These are phyloP conservation scores for Chloroceryle amazona DNA, from an alignment of 2,797 vertebrate genomes.

Conservation along the genomic window DNA sequence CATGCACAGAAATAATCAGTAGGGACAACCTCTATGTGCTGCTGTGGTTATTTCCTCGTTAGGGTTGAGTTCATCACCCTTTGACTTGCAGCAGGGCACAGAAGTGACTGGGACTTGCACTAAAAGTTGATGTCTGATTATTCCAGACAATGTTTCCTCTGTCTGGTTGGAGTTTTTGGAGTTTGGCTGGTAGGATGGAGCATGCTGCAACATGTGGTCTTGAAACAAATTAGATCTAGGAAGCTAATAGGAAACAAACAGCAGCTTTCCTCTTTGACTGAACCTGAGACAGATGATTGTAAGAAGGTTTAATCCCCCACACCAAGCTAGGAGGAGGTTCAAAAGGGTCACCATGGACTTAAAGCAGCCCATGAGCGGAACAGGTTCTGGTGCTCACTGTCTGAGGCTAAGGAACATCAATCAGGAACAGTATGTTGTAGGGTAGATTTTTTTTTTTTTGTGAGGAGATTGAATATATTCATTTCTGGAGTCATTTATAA, in stretches of 20 bases:
- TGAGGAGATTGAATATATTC: fast-evolving
- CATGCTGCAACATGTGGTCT: not conserved
- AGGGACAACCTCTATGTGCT: not conserved
- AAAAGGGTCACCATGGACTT: not conserved
- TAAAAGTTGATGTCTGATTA: not conserved
- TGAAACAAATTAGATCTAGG: conserved; percentile 25
- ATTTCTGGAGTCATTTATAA: not conserved
- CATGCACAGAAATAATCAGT: not conserved
- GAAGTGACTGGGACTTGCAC: not conserved
- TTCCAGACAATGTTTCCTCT: not conserved
- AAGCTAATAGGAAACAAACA: conserved; percentile 21
- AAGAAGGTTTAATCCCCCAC: not conserved
- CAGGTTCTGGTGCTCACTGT: not conserved
- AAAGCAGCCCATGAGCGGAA: not conserved
- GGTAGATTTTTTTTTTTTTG: not conserved
- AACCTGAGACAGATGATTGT: not conserved
- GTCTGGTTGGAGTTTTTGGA: conserved; percentile 7
- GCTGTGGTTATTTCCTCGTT: not conserved
- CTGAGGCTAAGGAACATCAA: fast-evolving
- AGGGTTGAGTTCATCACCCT: not conserved
- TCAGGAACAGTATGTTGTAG: not conserved
- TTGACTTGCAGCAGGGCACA: not conserved
- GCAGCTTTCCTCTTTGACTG: conserved; percentile 5
- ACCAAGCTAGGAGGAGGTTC: not conserved
- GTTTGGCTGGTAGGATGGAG: conserved; percentile 13